Evolutionary conservation across 1,140 invertebrate genomes (phyloP).

Genomic region (Campodea augens): DNA sequence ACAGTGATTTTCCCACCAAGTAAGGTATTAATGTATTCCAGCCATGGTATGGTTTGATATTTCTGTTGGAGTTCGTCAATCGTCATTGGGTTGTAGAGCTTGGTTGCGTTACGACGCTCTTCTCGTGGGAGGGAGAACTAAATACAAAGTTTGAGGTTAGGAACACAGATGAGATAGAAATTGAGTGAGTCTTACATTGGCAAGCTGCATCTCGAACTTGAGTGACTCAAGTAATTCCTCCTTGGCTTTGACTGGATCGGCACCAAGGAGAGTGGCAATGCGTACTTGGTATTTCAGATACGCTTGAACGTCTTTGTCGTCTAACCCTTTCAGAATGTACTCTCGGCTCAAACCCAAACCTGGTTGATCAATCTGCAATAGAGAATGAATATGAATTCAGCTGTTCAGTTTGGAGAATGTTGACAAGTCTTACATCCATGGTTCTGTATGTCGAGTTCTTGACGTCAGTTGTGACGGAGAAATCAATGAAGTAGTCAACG

Average conservation of each 20-base stretch:
- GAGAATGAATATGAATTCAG: conserved; percentile 10
- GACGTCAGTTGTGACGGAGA: conserved; percentile 73
- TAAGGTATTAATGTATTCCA: conserved; percentile 57
- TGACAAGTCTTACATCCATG: conserved; percentile 52
- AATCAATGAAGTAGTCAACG: conserved; percentile 81
- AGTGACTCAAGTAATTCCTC: conserved; percentile 62
- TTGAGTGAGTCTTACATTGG: conserved; percentile 49
- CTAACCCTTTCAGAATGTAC: conserved; percentile 65
- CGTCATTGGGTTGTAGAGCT: conserved; percentile 78
- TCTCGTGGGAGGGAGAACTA: conserved; percentile 76
- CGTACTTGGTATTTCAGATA: conserved; percentile 73
- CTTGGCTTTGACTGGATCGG: conserved; percentile 43
- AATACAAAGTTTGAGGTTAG: conserved; percentile 10
- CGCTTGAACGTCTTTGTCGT: conserved; percentile 53
- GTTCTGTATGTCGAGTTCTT: conserved; percentile 69
- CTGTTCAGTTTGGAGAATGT: neutral
- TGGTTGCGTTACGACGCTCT: conserved; percentile 73
- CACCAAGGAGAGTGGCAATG: conserved; percentile 70
- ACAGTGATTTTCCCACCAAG: conserved; percentile 39
- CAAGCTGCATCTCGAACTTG: conserved; percentile 77
- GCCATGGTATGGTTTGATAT: conserved; percentile 58
- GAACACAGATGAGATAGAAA: neutral
- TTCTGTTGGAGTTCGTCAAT: conserved; percentile 48
- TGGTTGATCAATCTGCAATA: conserved; percentile 69
- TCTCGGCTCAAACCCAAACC: conserved; percentile 70